Conservation (phyloP, 2,888 invertebrate genomes). For the Xestoiulus laeticollis region DNA sequence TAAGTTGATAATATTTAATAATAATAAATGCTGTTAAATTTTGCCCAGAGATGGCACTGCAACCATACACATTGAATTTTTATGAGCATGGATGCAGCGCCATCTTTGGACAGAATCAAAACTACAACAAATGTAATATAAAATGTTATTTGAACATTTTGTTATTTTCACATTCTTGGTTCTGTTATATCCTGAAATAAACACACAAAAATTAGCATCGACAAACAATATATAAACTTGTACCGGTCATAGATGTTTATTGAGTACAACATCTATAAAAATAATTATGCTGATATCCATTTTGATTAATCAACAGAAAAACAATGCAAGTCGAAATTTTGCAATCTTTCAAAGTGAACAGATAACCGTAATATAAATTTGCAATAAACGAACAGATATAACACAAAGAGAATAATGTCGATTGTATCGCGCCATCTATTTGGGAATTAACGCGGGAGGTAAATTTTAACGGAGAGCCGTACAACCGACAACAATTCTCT, state of each 20-base stretch:
- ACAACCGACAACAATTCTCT: background rate
- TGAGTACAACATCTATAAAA: conserved; percentile 25
- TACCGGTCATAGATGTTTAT: background rate
- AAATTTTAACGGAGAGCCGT: background rate
- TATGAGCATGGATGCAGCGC: too few relatives aligned
- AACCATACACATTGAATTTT: too few relatives aligned
- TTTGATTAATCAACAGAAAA: background rate
- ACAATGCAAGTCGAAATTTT: background rate
- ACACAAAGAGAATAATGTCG: background rate
- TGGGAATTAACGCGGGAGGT: background rate
- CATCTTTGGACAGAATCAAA: background rate
- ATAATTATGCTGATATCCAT: background rate
- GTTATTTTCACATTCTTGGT: too few relatives aligned
- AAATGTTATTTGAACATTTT: too few relatives aligned
- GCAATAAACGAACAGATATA: background rate
- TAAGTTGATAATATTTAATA: too few relatives aligned
- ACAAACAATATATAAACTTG: background rate
- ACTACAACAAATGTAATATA: too few relatives aligned
- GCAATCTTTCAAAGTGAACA: background rate
- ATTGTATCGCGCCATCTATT: background rate
- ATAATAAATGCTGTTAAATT: background rate
- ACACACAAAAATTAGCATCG: background rate
- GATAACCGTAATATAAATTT: background rate
- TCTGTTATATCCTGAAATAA: too few relatives aligned
- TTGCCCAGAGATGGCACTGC: too few relatives aligned